phyloP scores from a whole-genome alignment of 2,888 invertebrate genomes.

The Drosophila mulleri region DNA sequence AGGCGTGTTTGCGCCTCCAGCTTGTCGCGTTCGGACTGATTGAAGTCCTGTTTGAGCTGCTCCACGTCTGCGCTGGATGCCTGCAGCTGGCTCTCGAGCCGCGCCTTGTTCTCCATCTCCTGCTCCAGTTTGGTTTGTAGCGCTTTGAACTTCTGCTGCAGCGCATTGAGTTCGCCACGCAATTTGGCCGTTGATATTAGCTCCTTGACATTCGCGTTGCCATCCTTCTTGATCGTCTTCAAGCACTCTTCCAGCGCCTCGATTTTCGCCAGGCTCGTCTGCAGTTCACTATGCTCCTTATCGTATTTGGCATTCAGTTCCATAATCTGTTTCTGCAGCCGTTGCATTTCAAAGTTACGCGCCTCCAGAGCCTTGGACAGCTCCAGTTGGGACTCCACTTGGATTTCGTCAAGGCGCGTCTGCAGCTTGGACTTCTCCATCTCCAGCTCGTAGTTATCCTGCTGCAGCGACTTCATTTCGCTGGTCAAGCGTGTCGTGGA shows the following conservation, averaged over 20 bases:
- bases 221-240: constrained; percentile 84
- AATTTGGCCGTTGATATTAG: constrained; percentile 87
- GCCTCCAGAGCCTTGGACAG: constrained; percentile 80
- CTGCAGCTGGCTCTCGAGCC: constrained; percentile 85
- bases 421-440: constrained; percentile 84
- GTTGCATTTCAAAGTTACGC: constrained; percentile 83
- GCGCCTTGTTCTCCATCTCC: constrained; percentile 85
- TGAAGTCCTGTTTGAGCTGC: constrained; percentile 87
- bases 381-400: constrained; percentile 83
- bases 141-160: constrained; percentile 86
- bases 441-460: constrained; percentile 86
- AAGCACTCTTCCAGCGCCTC: constrained; percentile 86
- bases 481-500: constrained; percentile 86
- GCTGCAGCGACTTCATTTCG: constrained; percentile 87
- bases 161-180: constrained; percentile 87
- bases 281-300: constrained; percentile 79
- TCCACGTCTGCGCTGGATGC: constrained; percentile 86
- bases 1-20: constrained; percentile 92
- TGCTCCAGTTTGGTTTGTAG: constrained; percentile 85
- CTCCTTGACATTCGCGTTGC: constrained; percentile 85
- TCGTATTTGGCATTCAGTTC: constrained; percentile 77
- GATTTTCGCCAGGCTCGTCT: constrained; percentile 83
- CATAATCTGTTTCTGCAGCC: constrained; percentile 81
- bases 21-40: constrained; percentile 89
- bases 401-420: constrained; percentile 81